Evolutionary conservation across 2,797 vertebrate species (phyloP), one percentile per base, ranked within the genome.

Genomic region (Leptodactylus fallax): DNA sequence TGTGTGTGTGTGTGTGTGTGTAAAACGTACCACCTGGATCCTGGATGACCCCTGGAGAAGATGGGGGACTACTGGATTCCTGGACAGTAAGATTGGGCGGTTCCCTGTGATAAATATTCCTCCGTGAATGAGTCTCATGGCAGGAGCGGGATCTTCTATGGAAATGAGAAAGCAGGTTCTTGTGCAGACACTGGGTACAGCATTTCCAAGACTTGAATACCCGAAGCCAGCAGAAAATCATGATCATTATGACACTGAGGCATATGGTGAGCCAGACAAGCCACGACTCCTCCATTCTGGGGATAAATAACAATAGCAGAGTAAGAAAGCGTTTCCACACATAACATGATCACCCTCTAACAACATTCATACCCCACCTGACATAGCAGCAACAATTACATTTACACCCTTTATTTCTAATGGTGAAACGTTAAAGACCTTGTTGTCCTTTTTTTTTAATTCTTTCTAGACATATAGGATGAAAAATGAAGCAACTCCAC

Each of bases 251-350:
- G 8, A 12, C 72, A 51, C 84, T 79, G 23, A 86, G 7, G 27
- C 27, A 71, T 81, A 89, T 89, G 72, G 84, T 77, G 14, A 86
- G 17, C 88, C 88, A 89, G 16, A 89, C 88, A 10, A 89, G 71
- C 88, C 88, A 89, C 0, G 88, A 89, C 60, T 89, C 88, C 36
- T 86, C 71, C 88, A 89, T 89, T 77, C 88, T 89, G 61, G 69
- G 82, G 25, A 78, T 2, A 85, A 5, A n/a, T 0, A 69, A 19
- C 60, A 17, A 71, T 11, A 69, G 3, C 4, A 77, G 23, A 7
- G 47, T 83, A 25, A 87, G 49, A 61, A 0, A 16, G 10, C 53
- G 69, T 19, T 0, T 80, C 36, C 36, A 49, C 51, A 69, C 0
- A 58, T 65, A 6, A 53, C n/a, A 79, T 2, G n/a, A 49, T 65